Evolutionary conservation across 1,140 invertebrate genomes (phyloP).

Genomic region (Drosophila neocordata): DNA sequence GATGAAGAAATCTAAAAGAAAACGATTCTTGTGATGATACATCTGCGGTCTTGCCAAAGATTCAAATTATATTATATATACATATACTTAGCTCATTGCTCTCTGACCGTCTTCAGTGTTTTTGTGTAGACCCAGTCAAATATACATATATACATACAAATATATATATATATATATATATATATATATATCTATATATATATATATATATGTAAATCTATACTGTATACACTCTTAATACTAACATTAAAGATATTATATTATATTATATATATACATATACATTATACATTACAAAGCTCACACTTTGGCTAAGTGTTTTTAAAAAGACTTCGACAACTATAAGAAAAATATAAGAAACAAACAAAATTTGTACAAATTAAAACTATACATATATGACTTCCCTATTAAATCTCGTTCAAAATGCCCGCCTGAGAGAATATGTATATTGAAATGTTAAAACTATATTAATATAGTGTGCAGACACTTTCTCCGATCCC

Average conservation of each 20-base stretch:
- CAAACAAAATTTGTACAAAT: conserved; percentile 45
- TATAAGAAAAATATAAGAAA: conserved; percentile 21
- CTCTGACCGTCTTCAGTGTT: conserved; percentile 2
- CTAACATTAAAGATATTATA: conserved; percentile 2
- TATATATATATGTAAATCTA: background rate
- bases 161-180: conserved; percentile 3
- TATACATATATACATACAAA: background rate
- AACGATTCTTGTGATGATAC: conserved; percentile 73
- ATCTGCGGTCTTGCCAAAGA: conserved; percentile 77
- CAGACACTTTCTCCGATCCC: no score
- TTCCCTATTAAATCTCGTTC: conserved; percentile 3
- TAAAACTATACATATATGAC: conserved; percentile 13
- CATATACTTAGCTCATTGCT: conserved; percentile 8
- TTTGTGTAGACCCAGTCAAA: conserved; percentile 24
- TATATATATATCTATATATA: background rate
- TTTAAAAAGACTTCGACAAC: conserved; percentile 35
- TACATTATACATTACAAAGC: conserved; percentile 28
- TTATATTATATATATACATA: conserved; percentile 16
- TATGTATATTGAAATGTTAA: background rate
- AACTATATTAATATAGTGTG: no score
- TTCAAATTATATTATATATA: conserved; percentile 33
- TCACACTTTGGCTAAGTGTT: conserved; percentile 43
- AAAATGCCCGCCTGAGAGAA: conserved; percentile 23
- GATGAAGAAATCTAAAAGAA: conserved; percentile 36
- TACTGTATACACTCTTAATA: conserved; percentile 20